These are phyloP conservation scores for Stichopus chloronotus DNA, from an alignment of 35 echinoderm and acorn worm species.

Conservation along the genomic window DNA sequence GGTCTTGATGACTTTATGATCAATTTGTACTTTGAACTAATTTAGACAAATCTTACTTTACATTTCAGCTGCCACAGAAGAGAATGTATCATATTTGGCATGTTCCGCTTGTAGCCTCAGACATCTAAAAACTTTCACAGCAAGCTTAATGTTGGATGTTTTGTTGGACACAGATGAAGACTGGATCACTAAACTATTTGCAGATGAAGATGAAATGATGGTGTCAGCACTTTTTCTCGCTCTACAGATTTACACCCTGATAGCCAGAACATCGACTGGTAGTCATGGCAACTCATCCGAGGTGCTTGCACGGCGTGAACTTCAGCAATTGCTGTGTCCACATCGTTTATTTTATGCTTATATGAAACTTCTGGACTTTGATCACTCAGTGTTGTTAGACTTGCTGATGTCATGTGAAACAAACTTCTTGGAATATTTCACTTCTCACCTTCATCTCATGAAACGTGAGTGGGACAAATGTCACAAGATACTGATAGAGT, in stretches of 20 bases:
- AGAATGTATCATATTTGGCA: neutral
- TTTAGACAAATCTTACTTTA: no score
- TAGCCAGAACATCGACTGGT: neutral
- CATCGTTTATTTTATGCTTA: slow-evolving; percentile 36
- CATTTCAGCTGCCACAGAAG: neutral
- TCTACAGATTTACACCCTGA: slow-evolving; percentile 1
- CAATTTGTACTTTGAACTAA: no score
- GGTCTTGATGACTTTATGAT: no score
- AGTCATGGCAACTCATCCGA: neutral
- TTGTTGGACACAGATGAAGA: neutral
- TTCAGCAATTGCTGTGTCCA: neutral
- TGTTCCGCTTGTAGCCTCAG: neutral
- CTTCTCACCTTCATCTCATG: slow-evolving; percentile 27
- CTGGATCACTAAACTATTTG: slow-evolving; percentile 29
- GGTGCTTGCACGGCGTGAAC: neutral
- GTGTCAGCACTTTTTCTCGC: neutral
- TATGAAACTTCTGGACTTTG: slow-evolving; percentile 20
- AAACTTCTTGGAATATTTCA: slow-evolving; percentile 43
- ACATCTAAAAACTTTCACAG: neutral
- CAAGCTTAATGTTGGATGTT: neutral
- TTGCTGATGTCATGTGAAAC: slow-evolving; percentile 48
- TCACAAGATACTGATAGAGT: neutral
- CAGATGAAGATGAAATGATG: slow-evolving; percentile 48
- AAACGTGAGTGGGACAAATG: slow-evolving; percentile 34
- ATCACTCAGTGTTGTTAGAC: slow-evolving; percentile 38